phyloP scores from a whole-genome alignment of 1,140 invertebrate species.

The Colletes latitarsis region DNA sequence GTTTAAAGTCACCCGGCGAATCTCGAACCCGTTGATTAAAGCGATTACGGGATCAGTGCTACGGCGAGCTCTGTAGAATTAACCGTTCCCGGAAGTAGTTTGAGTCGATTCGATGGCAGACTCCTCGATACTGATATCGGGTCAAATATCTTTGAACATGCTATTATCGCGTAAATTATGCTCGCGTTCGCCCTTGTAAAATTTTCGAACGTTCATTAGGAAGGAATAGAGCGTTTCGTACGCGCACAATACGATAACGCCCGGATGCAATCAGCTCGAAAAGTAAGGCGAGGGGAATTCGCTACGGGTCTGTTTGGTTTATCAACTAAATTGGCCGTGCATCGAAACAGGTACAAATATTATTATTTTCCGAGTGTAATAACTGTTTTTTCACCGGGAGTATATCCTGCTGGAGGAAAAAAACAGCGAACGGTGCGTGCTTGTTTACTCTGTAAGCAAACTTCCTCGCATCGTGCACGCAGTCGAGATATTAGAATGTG shows the following conservation, averaged over 20 bases:
- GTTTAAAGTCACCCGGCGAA: not conserved
- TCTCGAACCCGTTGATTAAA: not conserved
- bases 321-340: conserved; percentile 65
- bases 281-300: conserved; percentile 56
- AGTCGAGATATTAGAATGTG: conserved; percentile 37
- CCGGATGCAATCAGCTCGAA: conserved; percentile 10
- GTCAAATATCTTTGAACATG: no score
- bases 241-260: not conserved
- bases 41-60: not conserved
- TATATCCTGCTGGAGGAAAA: conserved; percentile 39
- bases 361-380: conserved; percentile 64
- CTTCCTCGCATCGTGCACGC: conserved; percentile 26
- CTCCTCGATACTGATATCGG: no score
- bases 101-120: no score
- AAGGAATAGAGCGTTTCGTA: not conserved
- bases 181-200: not conserved
- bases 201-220: not conserved
- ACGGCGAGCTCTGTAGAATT: no score
- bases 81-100: no score
- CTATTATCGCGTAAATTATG: no score
- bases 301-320: conserved; percentile 66
- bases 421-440: conserved; percentile 35
- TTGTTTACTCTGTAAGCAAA: conserved; percentile 62
- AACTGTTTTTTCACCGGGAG: conserved; percentile 60
- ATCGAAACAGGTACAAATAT: conserved; percentile 64